Evolutionary conservation across 2,888 invertebrate genomes (phyloP).

Genomic region (Agrilus cyanescens): DNA sequence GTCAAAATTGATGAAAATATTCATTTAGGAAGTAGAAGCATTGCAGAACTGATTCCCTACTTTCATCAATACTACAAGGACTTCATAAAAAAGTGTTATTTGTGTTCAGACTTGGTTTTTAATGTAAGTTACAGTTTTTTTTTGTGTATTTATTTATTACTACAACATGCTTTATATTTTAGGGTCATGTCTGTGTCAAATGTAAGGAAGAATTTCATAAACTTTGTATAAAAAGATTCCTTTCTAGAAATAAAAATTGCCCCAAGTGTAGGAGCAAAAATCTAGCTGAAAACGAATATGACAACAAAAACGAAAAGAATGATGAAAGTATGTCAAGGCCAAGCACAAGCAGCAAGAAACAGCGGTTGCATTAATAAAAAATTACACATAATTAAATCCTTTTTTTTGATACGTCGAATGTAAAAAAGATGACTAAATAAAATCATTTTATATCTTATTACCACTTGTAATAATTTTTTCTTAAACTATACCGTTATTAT

Average conservation of each 20-base stretch:
- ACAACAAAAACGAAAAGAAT: too few species aligned
- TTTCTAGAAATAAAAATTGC: conserved; percentile 7
- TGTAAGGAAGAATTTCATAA: conserved; percentile 8
- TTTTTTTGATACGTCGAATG: too few species aligned
- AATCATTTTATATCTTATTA: too few species aligned
- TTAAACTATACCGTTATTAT: too few species aligned
- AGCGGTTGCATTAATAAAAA: too few species aligned
- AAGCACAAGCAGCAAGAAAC: too few species aligned
- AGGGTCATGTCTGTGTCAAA: conserved; percentile 4
- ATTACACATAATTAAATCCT: too few species aligned
- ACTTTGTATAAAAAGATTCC: conserved; percentile 8
- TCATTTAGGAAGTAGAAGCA: conserved; percentile 26
- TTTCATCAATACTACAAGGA: conserved; percentile 22
- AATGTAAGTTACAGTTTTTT: conserved; percentile 18
- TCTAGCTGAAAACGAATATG: too few species aligned
- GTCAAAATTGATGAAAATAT: conserved; percentile 20
- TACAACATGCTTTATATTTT: not conserved
- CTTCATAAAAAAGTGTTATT: conserved; percentile 20
- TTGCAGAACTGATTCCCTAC: conserved; percentile 27
- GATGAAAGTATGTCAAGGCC: too few species aligned
- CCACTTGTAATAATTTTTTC: too few species aligned
- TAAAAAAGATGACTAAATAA: too few species aligned
- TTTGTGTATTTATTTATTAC: not conserved
- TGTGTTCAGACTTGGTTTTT: conserved; percentile 29
- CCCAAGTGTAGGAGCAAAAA: conserved; percentile 4